A percentile compares a stretch with the other conserved stretches of the same genome.
phyloP scores from a whole-genome alignment of 2,888 invertebrate species.

The Germaria angustata region DNA sequence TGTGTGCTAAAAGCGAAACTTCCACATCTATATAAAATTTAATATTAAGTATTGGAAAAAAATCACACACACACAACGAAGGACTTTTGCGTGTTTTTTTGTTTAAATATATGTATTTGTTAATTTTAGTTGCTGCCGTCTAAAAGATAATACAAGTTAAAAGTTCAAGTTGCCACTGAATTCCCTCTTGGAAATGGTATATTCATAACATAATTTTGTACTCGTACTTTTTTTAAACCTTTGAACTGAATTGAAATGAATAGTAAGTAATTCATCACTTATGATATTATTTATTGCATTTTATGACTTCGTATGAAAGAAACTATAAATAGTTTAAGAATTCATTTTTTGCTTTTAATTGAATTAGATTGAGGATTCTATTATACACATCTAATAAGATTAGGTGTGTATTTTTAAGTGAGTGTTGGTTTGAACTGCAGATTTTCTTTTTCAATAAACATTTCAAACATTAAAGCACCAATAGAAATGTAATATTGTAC shows the following conservation, averaged over 20 bases:
- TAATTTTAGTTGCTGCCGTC: constrained; percentile 6
- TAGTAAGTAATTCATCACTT: constrained; percentile 56
- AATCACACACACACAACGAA: constrained; percentile 6
- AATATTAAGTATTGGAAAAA: neutral
- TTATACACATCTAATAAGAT: constrained; percentile 3
- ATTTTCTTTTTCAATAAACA: neutral
- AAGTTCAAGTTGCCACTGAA: constrained; percentile 62
- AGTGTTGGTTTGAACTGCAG: neutral
- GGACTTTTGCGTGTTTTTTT: constrained; percentile 7
- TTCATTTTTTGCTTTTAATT: constrained; percentile 49
- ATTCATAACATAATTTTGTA: constrained; percentile 25
- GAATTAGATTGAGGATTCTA: constrained; percentile 43
- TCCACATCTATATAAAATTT: neutral
- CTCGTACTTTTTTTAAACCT: constrained; percentile 13
- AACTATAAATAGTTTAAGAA: constrained; percentile 56
- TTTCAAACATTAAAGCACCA: neutral
- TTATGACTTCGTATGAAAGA: constrained; percentile 55
- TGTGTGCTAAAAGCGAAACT: constrained; percentile 29
- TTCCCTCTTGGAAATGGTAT: constrained; percentile 44
- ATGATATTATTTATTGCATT: constrained; percentile 56
- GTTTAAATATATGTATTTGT: constrained; percentile 28
- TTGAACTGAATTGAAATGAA: constrained; percentile 42
- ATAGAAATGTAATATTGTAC: neutral
- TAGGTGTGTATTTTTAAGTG: constrained; percentile 9
- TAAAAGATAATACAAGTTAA: constrained; percentile 54